Evolutionary conservation across 1,140 invertebrate genomes (phyloP), one percentile per base, ranked within the genome.

Genomic region (Branchinecta lindahli): DNA sequence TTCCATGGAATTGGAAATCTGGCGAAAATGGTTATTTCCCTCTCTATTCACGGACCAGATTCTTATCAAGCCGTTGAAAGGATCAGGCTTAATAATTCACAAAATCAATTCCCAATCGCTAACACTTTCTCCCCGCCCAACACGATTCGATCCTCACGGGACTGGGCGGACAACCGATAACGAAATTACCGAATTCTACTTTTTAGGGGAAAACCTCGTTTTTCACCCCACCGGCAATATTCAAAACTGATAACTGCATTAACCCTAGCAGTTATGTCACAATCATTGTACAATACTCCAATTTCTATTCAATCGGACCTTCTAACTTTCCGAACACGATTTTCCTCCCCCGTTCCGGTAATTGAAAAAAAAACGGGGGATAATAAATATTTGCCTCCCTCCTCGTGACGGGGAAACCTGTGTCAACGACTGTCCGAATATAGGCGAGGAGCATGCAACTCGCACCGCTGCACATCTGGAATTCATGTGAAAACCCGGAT

Each of bases 201-300:
- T 61, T 20, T 61, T 12, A 61, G 52, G 52, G 12, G 18, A 61
- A 61, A 61, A 12, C 52, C 12, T 61, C 52, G 52, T 20, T 15
- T 61, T 61, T 61, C 52, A 61, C 18, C 52, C 52, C 52, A 15
- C 18, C 52, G 12, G 33, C 18, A 61, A 61, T 61, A 61, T 61
- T 61, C 52, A 15, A 61, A 61, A 61, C 52, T 61, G 52, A 61
- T 61, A 61, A 61, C 52, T 61, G 18, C 52, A 61, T 61, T 61
- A 61, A 61, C 52, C 52, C 52, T 61, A 20, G 12, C 52, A 61
- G 12, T 61, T 61, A 61, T 61, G 52, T 61, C 52, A 61, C 52
- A 61, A 61, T 61, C 52, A 61, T 12, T 61, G 18, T 61, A 61
- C 52, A 61, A 61, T 61, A 20, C 52, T 61, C 52, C 18, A 61